phyloP scores from a whole-genome alignment of 2,888 invertebrate genomes.

The Melipona bicolor region DNA sequence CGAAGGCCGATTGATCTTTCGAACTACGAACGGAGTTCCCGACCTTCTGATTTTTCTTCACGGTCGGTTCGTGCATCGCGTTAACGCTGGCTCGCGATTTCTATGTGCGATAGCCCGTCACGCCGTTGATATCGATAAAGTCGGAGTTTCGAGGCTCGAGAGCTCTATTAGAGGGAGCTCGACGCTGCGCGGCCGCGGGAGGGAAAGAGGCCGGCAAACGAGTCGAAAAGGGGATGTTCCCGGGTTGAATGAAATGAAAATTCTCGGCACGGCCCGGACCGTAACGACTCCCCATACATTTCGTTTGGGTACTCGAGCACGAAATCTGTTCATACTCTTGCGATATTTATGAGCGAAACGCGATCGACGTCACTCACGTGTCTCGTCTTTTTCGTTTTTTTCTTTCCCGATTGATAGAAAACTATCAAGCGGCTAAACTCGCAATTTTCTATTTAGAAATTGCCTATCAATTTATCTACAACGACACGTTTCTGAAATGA shows the following conservation, averaged over 20 bases:
- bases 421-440: not conserved
- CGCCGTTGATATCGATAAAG: constrained; percentile 28
- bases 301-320: constrained; percentile 49
- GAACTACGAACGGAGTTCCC: constrained; percentile 17
- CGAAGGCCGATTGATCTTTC: constrained; percentile 27
- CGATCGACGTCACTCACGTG: constrained; percentile 34
- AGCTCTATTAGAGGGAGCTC: constrained; percentile 31
- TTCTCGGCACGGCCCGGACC: constrained; percentile 37
- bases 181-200: constrained; percentile 32
- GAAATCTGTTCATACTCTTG: constrained; percentile 56
- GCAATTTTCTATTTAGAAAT: not conserved
- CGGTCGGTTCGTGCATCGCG: not conserved
- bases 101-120: not conserved
- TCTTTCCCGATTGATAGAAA: not conserved
- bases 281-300: constrained; percentile 39
- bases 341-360: constrained; percentile 48
- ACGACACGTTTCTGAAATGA: too few relatives aligned
- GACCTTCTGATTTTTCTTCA: constrained; percentile 9
- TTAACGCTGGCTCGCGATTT: constrained; percentile 15
- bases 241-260: constrained; percentile 43
- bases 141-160: constrained; percentile 26
- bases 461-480: too few relatives aligned
- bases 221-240: constrained; percentile 29
- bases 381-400: not conserved
- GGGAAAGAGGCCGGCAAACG: not conserved